phyloP scores from a whole-genome alignment of 1,140 invertebrate species.

The Panonychus citri region DNA sequence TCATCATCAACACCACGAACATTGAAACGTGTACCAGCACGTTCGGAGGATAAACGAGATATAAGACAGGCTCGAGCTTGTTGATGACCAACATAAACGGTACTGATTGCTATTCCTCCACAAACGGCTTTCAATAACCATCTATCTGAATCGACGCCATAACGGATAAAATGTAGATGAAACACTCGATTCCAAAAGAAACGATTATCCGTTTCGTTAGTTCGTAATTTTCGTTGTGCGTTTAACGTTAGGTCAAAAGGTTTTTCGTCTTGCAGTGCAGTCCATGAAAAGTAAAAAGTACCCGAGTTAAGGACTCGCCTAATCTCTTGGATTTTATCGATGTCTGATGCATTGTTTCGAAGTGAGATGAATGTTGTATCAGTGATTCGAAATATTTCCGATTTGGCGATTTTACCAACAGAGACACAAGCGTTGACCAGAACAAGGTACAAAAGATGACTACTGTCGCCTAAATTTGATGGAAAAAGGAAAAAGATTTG shows the following conservation, averaged over 20 bases:
- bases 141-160: constrained; percentile 55
- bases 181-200: constrained; percentile 85
- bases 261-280: constrained; percentile 13
- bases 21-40: constrained; percentile 87
- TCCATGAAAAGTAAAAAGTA: constrained; percentile 87
- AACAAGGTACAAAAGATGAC: constrained; percentile 39
- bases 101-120: constrained; percentile 82
- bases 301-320: constrained; percentile 64
- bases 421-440: constrained; percentile 83
- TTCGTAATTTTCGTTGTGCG: constrained; percentile 57
- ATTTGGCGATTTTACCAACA: constrained; percentile 73
- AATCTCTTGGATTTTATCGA: constrained; percentile 54
- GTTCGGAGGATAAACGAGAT: constrained; percentile 82
- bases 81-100: constrained; percentile 74
- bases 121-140: constrained; percentile 87
- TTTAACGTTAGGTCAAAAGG: constrained; percentile 70
- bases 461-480: not conserved
- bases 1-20: constrained; percentile 96
- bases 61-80: constrained; percentile 80
- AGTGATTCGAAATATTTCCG: constrained; percentile 79
- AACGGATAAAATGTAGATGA: constrained; percentile 69
- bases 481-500: not conserved
- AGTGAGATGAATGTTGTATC: constrained; percentile 70
- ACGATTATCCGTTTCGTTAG: constrained; percentile 59
- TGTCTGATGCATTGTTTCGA: constrained; percentile 43